A percentile compares a stretch with the other conserved stretches of the same genome.
phyloP scores from a whole-genome alignment of 2,797 vertebrate species.

The Chiroxiphia lanceolata region DNA sequence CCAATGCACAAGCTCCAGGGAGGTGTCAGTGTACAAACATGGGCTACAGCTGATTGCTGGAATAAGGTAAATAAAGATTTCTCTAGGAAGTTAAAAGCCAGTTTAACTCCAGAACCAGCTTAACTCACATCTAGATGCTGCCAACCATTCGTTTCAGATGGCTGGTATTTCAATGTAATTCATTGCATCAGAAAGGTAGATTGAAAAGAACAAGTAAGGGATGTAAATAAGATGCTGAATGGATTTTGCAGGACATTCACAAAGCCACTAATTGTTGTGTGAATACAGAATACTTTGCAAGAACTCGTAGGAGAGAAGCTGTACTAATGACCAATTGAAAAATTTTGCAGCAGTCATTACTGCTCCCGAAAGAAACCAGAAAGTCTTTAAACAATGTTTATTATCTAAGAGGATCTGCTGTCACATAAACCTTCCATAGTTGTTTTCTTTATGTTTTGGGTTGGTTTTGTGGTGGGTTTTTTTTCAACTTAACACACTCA shows the following conservation, averaged over 20 bases:
- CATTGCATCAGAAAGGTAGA: not conserved
- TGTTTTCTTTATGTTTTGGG: not conserved
- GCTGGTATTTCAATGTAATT: not conserved
- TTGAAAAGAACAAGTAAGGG: not conserved
- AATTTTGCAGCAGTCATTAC: not conserved
- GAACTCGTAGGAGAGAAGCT: not conserved
- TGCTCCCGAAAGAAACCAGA: not conserved
- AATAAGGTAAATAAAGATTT: not conserved
- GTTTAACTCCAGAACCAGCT: not conserved
- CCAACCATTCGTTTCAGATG: rapidly evolving
- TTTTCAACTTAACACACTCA: not conserved
- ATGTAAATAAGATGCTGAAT: not conserved
- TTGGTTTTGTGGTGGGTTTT: not conserved
- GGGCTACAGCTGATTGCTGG: not conserved
- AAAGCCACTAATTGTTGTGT: not conserved
- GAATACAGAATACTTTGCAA: not conserved
- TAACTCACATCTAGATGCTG: not conserved
- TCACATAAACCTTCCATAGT: not conserved
- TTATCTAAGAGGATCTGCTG: not conserved
- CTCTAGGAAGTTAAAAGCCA: not conserved
- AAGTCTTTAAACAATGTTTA: not conserved
- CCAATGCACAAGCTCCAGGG: rapidly evolving
- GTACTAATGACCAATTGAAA: not conserved
- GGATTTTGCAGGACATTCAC: not conserved
- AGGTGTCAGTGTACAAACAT: not conserved